Percentiles rank a stretch among this genome's conserved stretches.
Evolutionary conservation across 2,797 vertebrate species (phyloP).

Genomic region (Melanotaenia nigrans): DNA sequence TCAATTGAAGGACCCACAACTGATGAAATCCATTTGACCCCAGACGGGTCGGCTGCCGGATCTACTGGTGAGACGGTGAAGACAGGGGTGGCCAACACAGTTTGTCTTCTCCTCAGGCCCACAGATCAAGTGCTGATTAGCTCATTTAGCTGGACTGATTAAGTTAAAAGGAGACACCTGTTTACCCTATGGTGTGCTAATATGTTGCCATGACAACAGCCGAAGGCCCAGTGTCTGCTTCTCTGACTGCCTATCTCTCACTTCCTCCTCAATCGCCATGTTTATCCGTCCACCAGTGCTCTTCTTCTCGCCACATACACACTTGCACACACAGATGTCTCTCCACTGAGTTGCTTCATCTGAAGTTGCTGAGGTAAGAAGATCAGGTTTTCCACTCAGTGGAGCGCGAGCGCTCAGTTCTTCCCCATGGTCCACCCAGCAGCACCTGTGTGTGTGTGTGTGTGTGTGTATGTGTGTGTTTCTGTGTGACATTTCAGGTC

Average conservation of each 20-base stretch:
- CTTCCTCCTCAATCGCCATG: conserved; percentile 34
- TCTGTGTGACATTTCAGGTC: conserved; percentile 64
- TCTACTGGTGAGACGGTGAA: not conserved
- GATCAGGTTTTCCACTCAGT: conserved; percentile 85
- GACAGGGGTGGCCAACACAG: not conserved
- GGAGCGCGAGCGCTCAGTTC: conserved; percentile 81
- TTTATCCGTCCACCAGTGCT: conserved; percentile 41
- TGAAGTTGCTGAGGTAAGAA: conserved; percentile 87
- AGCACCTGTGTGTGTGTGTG: conserved; percentile 68
- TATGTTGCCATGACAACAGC: conserved; percentile 67
- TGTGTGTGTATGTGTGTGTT: conserved; percentile 38
- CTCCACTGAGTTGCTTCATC: conserved; percentile 73
- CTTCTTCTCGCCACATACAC: conserved; percentile 35
- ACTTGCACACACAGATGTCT: conserved; percentile 67
- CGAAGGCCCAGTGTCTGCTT: conserved; percentile 37
- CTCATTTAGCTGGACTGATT: conserved; percentile 62
- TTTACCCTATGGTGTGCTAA: conserved; percentile 62
- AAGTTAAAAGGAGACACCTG: conserved; percentile 69
- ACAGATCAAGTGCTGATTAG: conserved; percentile 54
- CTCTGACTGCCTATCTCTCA: conserved; percentile 31
- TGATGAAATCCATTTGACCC: conserved; percentile 52
- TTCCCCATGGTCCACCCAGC: conserved; percentile 77
- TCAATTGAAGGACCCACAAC: conserved; percentile 25
- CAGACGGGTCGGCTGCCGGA: not conserved
- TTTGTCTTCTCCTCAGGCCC: conserved; percentile 15